Percentiles rank a stretch among this genome's conserved stretches.
Conservation (phyloP, 2,113 vertebrate genomes). For the Platysternon megacephalum region DNA sequence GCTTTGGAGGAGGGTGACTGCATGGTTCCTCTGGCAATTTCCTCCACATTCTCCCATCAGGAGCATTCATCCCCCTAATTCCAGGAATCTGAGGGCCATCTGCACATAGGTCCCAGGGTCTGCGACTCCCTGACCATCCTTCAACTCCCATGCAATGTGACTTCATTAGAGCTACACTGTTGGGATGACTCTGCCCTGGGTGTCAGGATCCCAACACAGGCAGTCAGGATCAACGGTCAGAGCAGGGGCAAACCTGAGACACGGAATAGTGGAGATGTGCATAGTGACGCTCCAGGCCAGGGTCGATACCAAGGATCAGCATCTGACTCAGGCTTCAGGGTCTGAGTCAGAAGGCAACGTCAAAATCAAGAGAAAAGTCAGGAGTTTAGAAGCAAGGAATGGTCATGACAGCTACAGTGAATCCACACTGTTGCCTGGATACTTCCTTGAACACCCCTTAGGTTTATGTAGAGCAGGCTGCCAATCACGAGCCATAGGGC, state of each 20-base stretch:
- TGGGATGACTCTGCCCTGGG: not conserved
- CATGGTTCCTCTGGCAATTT: not conserved
- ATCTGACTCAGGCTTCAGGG: not conserved
- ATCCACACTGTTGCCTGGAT: not conserved
- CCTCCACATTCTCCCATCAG: not conserved
- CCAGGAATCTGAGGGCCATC: not conserved
- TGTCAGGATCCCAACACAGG: not conserved
- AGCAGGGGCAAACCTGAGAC: not conserved
- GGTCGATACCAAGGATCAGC: not conserved
- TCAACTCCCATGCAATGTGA: not conserved
- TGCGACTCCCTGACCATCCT: not conserved
- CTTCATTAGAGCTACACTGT: not conserved
- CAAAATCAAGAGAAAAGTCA: not conserved
- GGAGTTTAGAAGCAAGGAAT: not conserved
- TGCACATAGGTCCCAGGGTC: fast-evolving
- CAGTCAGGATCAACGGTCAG: not conserved
- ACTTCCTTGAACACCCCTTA: not conserved
- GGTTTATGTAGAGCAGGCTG: not conserved
- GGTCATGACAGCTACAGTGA: not conserved
- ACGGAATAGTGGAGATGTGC: not conserved
- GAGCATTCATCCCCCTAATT: not conserved
- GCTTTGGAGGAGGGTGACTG: not conserved
- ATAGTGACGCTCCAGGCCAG: not conserved
- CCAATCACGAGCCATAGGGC: not conserved
- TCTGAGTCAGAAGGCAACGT: not conserved